These are phyloP conservation scores for Antedon mediterranea DNA, from an alignment of 53 echinoderm and acorn worm species.

Conservation along the genomic window DNA sequence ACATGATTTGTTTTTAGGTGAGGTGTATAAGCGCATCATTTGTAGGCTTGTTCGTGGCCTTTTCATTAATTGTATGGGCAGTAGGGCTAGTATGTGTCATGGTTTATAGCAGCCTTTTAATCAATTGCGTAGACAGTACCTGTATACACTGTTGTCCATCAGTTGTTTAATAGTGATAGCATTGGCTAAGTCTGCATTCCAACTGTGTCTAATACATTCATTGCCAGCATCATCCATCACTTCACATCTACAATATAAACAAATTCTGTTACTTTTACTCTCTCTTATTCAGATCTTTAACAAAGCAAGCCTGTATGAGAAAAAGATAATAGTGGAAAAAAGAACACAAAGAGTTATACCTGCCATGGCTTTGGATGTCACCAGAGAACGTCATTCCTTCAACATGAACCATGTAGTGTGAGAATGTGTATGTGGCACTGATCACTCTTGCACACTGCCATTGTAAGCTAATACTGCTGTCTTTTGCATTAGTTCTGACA, in stretches of 20 bases:
- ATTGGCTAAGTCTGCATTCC: slow-evolving; percentile 48
- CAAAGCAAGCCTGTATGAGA: too few relatives aligned
- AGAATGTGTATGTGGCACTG: slow-evolving; percentile 17
- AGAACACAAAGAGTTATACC: too few relatives aligned
- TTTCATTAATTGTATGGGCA: too few relatives aligned
- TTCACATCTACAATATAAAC: slow-evolving; percentile 21
- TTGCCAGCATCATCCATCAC: slow-evolving; percentile 15
- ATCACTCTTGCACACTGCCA: slow-evolving; percentile 30
- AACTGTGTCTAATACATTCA: slow-evolving; percentile 21
- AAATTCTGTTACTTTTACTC: too few relatives aligned
- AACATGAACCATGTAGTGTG: slow-evolving; percentile 49
- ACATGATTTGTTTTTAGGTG: too few relatives aligned
- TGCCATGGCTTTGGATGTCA: slow-evolving; percentile 41
- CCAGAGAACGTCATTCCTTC: slow-evolving; percentile 31
- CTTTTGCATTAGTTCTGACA: slow-evolving; percentile 18
- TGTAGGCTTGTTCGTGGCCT: too few relatives aligned
- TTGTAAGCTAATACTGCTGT: slow-evolving; percentile 24
- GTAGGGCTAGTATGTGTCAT: too few relatives aligned
- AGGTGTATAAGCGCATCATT: too few relatives aligned
- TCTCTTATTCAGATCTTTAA: too few relatives aligned
- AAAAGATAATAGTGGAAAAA: not conserved
- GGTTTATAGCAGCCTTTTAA: not conserved
- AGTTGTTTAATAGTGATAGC: slow-evolving; percentile 22
- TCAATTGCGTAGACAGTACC: too few relatives aligned
- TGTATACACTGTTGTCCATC: slow-evolving; percentile 37